A percentile compares a stretch with the other conserved stretches of the same genome.
Conservation (phyloP, 2,797 vertebrate species). For the Xenops minutus region DNA sequence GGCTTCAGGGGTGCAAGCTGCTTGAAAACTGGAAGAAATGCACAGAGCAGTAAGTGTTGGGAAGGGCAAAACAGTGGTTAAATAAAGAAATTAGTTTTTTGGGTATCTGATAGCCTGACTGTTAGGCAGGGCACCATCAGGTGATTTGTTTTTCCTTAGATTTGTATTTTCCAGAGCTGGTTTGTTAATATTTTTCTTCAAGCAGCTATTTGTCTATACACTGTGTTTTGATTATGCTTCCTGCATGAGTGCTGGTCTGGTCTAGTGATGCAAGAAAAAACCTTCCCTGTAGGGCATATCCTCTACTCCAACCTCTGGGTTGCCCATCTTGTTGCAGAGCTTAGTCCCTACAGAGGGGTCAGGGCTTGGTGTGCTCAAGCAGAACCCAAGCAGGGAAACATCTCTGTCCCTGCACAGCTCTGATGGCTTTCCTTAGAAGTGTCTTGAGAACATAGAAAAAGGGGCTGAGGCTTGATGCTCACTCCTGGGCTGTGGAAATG, state of each 20-base stretch:
- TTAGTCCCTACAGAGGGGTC: background rate
- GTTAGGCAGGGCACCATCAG: background rate
- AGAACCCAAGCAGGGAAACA: background rate
- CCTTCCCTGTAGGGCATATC: background rate
- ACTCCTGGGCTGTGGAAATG: background rate
- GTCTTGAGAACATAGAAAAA: background rate
- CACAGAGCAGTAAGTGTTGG: background rate
- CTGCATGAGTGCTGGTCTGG: background rate
- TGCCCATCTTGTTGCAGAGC: background rate
- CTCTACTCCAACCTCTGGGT: background rate
- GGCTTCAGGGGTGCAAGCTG: background rate
- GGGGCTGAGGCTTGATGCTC: background rate
- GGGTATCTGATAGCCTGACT: background rate
- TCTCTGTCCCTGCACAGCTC: background rate
- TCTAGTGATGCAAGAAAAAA: background rate
- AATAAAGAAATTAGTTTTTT: background rate
- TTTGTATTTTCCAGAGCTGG: background rate
- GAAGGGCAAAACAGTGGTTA: background rate
- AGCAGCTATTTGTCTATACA: background rate
- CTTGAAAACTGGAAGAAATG: background rate
- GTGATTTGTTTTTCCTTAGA: background rate
- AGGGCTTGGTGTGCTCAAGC: background rate
- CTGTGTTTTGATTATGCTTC: background rate
- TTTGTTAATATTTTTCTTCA: background rate
- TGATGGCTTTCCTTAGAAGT: background rate